Percentiles rank a stretch among this genome's conserved stretches.
These are phyloP conservation scores for Papilio protenor DNA, from an alignment of 2,888 invertebrate genomes.

Conservation along the genomic window DNA sequence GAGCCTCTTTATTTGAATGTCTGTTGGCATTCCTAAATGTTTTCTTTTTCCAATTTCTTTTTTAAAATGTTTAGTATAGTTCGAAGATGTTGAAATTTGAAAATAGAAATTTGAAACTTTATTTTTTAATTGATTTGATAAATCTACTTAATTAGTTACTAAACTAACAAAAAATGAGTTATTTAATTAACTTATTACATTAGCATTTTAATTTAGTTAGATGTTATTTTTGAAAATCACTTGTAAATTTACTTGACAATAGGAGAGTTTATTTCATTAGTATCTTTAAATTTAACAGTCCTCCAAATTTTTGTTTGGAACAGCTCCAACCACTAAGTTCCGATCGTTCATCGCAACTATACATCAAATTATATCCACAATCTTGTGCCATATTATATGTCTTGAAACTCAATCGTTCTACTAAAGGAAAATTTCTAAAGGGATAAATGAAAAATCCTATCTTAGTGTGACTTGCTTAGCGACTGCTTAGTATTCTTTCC, in stretches of 20 bases:
- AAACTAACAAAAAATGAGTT: too few relatives aligned
- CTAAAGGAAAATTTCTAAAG: background rate
- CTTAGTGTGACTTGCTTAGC: too few relatives aligned
- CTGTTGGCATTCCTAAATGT: constrained; percentile 54
- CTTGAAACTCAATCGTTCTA: background rate
- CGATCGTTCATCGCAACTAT: background rate
- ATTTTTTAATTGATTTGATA: constrained; percentile 51
- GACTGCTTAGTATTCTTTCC: background rate
- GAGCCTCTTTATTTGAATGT: constrained; percentile 79
- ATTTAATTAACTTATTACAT: background rate
- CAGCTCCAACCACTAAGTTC: background rate
- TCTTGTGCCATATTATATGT: background rate
- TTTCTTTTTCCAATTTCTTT: constrained; percentile 64
- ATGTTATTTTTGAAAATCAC: background rate
- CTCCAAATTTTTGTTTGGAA: background rate
- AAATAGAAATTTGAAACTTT: constrained; percentile 30
- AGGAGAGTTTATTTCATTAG: background rate
- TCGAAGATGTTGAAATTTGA: constrained; percentile 36
- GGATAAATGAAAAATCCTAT: background rate
- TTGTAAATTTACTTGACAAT: background rate
- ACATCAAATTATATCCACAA: background rate
- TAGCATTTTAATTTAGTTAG: too few relatives aligned
- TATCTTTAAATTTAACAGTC: background rate
- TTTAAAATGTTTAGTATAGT: constrained; percentile 54
- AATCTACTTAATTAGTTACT: constrained; percentile 37